phyloP scores from a whole-genome alignment of 2,888 invertebrate species.

The Odontothrips loti region DNA sequence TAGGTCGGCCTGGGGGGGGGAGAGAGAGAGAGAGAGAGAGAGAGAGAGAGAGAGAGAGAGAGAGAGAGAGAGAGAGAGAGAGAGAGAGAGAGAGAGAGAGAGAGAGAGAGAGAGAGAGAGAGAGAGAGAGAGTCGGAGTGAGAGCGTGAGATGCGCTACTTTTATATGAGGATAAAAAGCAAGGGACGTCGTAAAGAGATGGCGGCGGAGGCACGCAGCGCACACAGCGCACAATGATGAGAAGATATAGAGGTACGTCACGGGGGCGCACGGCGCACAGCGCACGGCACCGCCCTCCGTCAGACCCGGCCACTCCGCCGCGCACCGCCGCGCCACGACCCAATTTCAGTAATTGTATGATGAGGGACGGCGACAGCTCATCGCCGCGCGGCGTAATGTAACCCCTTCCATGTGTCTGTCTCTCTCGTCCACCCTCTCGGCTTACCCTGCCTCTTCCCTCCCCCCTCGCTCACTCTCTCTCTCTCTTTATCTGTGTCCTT shows the following conservation, averaged over 20 bases:
- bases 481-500: too few relatives aligned
- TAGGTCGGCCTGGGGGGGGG: too few relatives aligned
- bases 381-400: neutral
- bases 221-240: neutral
- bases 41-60: too few relatives aligned
- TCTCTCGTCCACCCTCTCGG: neutral
- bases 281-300: too few relatives aligned
- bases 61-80: neutral
- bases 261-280: neutral
- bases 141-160: neutral
- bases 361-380: too few relatives aligned
- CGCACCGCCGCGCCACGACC: too few relatives aligned
- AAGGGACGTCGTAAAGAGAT: constrained; percentile 7
- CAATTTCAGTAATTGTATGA: neutral
- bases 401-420: neutral
- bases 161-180: constrained; percentile 18
- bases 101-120: neutral
- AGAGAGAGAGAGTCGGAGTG: neutral
- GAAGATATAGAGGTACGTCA: constrained; percentile 14
- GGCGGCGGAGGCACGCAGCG: neutral
- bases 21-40: neutral
- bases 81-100: neutral
- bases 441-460: too few relatives aligned
- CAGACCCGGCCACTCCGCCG: too few relatives aligned
- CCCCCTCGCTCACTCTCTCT: too few relatives aligned